Evolutionary conservation across 1,140 invertebrate genomes (phyloP).

Genomic region (Drosophila ficusphila): DNA sequence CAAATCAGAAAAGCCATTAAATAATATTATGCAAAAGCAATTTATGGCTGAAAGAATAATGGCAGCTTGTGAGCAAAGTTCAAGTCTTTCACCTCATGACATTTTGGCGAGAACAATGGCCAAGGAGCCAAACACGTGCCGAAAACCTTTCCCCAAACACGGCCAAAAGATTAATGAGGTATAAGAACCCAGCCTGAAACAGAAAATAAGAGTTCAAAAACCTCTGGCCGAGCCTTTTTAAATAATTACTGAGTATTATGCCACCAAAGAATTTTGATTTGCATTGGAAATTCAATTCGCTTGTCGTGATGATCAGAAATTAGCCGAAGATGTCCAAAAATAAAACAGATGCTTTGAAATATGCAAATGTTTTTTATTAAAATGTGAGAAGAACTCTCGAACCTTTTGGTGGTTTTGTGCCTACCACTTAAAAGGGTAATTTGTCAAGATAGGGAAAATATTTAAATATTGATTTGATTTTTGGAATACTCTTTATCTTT

Average conservation of each 20-base stretch:
- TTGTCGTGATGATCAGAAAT: constrained; percentile 31
- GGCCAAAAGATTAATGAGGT: constrained; percentile 33
- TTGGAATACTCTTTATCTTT: constrained; percentile 6
- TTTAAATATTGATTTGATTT: background rate
- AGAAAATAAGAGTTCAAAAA: constrained; percentile 40
- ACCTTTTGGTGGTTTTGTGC: constrained; percentile 3
- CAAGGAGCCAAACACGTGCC: constrained; percentile 28
- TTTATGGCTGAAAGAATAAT: constrained; percentile 8
- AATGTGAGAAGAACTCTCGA: background rate
- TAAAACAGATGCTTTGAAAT: constrained; percentile 6
- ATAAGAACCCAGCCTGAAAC: background rate
- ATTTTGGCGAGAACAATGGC: constrained; percentile 43
- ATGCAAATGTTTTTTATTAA: constrained; percentile 36
- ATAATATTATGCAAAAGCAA: constrained; percentile 26
- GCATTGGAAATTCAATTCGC: constrained; percentile 31
- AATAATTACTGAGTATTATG: constrained; percentile 42
- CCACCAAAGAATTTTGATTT: constrained; percentile 35
- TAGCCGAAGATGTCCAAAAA: constrained; percentile 17
- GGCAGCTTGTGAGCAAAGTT: background rate
- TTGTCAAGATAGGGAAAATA: constrained; percentile 34
- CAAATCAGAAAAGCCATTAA: constrained; percentile 19
- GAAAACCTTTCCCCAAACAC: constrained; percentile 10
- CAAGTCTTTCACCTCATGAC: constrained; percentile 53
- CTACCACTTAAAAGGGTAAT: constrained; percentile 29
- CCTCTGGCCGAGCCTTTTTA: constrained; percentile 9